Base-by-base conservation (phyloP, 2,888 invertebrate genomes). In the Cinara cedri region DNA sequence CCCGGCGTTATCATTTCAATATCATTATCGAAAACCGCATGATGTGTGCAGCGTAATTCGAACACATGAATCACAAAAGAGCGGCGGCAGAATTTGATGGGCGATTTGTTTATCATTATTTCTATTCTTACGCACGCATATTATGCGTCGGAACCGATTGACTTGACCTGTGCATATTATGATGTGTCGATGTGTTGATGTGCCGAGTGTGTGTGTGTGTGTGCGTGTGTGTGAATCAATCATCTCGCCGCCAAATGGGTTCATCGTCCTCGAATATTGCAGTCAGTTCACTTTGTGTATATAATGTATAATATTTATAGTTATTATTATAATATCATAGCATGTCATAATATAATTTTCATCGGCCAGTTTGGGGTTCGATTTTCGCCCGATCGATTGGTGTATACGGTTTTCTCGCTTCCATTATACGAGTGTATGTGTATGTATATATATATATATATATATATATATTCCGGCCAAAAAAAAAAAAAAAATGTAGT, bases 191-290 rank as follows among this genome's bases (percentile, higher is more conserved):
- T 68, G 16, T 78, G 44, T 62, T 1, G 49, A 49, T 63, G 19
- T 51, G 26, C 72, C 55, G 16, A 60, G 14, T 44, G 14, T 57
- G 54, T 54, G 24, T 24, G 21, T 16, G 3, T 42, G 44, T 51
- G 21, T 63, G 34, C 46, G 63, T 68, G 68, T 78, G 16, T 62
- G 70, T 62, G 76, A 71, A 71, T 81, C 78, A 72, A 76, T 72
- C 51, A 74, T 57, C 76, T 68, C 34, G 26, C 60, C 42, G 74
- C 65, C 65, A 49, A 74, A 68, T 68, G 66, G 75, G 75, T 74
- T 81, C 78, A 68, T 72, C 68, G 80, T 80, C 72, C 80, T 74
- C 66, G 34, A 57, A n/a, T 49, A 74, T 51, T 24, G 51, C 42
- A 49, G 21, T 49, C 55, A 26, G 60, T 46, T 55, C 68, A 68